A percentile compares a stretch with the other conserved stretches of the same genome.
Conservation (phyloP, 2,888 invertebrate species). For the Philereme transversata region DNA sequence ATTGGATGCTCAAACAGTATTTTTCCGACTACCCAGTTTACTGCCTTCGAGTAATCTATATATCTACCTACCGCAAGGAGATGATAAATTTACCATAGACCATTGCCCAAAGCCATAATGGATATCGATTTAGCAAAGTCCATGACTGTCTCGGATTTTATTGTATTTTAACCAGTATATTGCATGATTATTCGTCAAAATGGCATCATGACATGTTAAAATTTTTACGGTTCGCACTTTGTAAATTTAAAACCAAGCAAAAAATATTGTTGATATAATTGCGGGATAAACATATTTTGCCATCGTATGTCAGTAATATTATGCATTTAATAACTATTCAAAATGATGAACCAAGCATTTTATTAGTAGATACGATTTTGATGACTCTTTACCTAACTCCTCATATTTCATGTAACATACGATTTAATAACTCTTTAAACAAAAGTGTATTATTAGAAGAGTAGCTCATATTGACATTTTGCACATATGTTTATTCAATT, state of each 20-base stretch:
- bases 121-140: background rate
- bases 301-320: too few relatives aligned
- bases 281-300: too few relatives aligned
- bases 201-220: conserved; percentile 1
- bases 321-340: too few relatives aligned
- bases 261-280: too few relatives aligned
- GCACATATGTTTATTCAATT: conserved; percentile 6
- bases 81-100: background rate
- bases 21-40: conserved; percentile 14
- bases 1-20: conserved; percentile 43
- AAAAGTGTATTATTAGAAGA: too few relatives aligned
- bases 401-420: background rate
- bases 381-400: background rate
- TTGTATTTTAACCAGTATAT: background rate
- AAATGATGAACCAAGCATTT: too few relatives aligned
- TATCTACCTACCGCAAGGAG: background rate
- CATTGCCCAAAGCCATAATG: too few relatives aligned
- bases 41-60: conserved; percentile 3
- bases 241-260: too few relatives aligned
- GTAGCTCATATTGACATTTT: background rate
- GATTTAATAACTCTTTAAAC: too few relatives aligned
- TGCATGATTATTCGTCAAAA: conserved; percentile 10
- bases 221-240: too few relatives aligned
- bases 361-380: background rate
- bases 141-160: too few relatives aligned